phyloP scores from a whole-genome alignment of 1,140 invertebrate species.

The Callitettix versicolor region DNA sequence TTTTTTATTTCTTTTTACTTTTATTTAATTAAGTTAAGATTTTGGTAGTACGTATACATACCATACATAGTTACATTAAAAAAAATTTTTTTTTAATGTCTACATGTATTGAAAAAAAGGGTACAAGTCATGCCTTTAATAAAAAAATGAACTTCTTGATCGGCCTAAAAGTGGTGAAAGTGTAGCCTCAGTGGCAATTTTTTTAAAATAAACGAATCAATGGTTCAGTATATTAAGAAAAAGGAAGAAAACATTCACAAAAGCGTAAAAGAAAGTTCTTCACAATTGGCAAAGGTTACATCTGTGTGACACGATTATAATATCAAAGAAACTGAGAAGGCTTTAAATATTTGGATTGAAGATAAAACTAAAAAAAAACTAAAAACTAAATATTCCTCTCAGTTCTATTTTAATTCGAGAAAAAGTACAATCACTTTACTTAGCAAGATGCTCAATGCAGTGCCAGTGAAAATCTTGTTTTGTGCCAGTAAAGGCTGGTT shows the following conservation, averaged over 20 bases:
- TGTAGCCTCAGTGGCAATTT: background rate
- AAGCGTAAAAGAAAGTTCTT: background rate
- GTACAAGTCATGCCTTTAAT: background rate
- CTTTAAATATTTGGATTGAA: background rate
- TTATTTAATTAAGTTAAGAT: background rate
- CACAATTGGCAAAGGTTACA: background rate
- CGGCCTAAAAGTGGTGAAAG: background rate
- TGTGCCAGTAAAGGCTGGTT: background rate
- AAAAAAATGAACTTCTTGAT: background rate
- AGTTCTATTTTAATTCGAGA: background rate
- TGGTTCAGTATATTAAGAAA: background rate
- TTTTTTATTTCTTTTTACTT: no score
- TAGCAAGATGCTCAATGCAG: background rate
- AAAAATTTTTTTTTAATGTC: background rate
- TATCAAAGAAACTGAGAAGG: background rate
- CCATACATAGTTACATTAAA: background rate
- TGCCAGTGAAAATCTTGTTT: background rate
- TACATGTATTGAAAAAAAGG: background rate
- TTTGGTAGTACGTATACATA: background rate
- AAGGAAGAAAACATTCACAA: background rate
- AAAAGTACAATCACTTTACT: background rate
- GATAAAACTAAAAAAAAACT: background rate
- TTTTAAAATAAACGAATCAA: background rate
- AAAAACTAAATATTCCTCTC: background rate
- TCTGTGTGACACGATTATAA: background rate